Evolutionary conservation across 2,113 vertebrate genomes (phyloP), one percentile per base, ranked within the genome.

Genomic region (Phyllostomus hastatus): DNA sequence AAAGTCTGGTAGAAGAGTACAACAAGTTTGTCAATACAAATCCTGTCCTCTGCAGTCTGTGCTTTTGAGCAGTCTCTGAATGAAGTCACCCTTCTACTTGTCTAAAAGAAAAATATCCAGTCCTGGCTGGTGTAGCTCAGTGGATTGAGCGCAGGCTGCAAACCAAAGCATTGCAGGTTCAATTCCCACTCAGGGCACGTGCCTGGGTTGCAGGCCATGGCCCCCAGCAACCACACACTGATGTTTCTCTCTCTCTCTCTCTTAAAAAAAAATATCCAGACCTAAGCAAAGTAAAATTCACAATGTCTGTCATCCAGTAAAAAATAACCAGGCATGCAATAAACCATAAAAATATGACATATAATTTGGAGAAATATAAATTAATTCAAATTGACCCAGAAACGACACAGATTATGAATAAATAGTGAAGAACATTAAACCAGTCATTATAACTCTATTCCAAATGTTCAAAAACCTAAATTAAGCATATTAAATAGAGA

Each of bases 351-450:
- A 94, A 70, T 7, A 16, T 59, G 48, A 59, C 35, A 22, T 20
- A 84, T 78, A 76, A 76, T 90, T 70, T 83, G 22, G 28, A 82
- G n/a, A 76, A 90, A 94, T 78, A 80, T 31, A 22, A 94, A 86
- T 84, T 11, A 48, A 81, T 69, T 70, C 64, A 81, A 86, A 90
- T 24, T 76, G n/a, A 76, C 14, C 24, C n/a, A 38, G 22, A 88
- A 88, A 84, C 69, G 64, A 46, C 10, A 72, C 0, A 64, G 28
- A 73, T 52, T 88, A 35, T 35, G 43, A 86, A 35, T 84, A 50
- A 84, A 79, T 59, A 90, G 31, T 52, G 35, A 82, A 64, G 64
- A 88, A 85, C 54, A 89, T 85, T 85, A 76, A 70, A 94, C 50
- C 1, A 54, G 43, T 35, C 83, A 93, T 61, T 82, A 66, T 48